A percentile compares a stretch with the other conserved stretches of the same genome.
Evolutionary conservation across 2,888 invertebrate species (phyloP).

Genomic region (Yponomeuta cagnagella): DNA sequence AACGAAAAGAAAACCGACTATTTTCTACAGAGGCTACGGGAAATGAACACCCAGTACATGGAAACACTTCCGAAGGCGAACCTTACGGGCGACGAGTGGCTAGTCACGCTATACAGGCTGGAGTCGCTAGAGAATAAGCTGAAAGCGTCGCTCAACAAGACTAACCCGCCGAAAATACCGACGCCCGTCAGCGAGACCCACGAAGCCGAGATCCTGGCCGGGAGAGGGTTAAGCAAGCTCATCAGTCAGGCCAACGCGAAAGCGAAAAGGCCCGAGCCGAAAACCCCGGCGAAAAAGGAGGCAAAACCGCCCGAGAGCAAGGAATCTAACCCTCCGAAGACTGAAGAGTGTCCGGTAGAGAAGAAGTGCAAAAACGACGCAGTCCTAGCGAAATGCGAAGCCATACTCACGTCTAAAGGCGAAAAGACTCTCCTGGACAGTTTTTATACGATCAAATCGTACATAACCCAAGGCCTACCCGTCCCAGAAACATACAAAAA

Average conservation of each 20-base stretch:
- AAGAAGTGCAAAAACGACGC: conserved; percentile 47
- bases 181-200: conserved; percentile 35
- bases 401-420: conserved; percentile 53
- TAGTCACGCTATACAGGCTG: conserved; percentile 54
- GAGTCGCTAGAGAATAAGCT: conserved; percentile 53
- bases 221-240: conserved; percentile 49
- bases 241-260: conserved; percentile 53
- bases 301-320: conserved; percentile 20
- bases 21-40: conserved; percentile 47
- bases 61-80: conserved; percentile 52
- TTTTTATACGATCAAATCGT: conserved; percentile 60
- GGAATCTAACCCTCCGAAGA: background rate
- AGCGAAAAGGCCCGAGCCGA: conserved; percentile 18
- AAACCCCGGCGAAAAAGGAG: conserved; percentile 25
- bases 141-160: conserved; percentile 46
- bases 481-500: conserved; percentile 62
- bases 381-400: conserved; percentile 56
- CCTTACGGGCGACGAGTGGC: conserved; percentile 59
- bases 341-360: conserved; percentile 29
- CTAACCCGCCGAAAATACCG: conserved; percentile 27
- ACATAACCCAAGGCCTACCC: conserved; percentile 54
- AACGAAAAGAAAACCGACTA: conserved; percentile 50
- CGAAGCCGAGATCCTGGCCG: conserved; percentile 56
- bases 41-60: conserved; percentile 56
- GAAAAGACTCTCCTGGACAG: conserved; percentile 57